Evolutionary conservation across 2,113 vertebrate genomes (phyloP), one percentile per base, ranked within the genome.

Genomic region (Malurus cyaneus): DNA sequence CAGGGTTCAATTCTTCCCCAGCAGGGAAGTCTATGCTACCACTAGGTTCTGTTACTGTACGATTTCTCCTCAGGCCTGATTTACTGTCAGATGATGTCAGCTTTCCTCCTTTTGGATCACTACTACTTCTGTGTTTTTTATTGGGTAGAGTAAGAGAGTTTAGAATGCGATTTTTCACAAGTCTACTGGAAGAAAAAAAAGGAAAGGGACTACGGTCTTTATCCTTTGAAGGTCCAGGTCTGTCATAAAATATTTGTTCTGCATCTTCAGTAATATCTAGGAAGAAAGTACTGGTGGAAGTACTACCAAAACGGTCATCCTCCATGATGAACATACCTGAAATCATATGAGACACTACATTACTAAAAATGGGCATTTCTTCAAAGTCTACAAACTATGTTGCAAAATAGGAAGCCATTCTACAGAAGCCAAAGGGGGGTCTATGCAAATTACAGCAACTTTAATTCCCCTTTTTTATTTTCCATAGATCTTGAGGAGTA

Each of bases 281-380:
- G 84, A 98, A 98, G 85, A 98, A 98, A 0, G 97, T 98, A 79
- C 98, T 98, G 3, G 98, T 98, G 9, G 97, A 97, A 80, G 97
- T 98, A 94, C 98, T 97, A 54, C 99, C 99, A 86, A 98, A 98
- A 54, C 98, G 98, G 82, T 99, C 99, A 92, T 99, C 99, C 32
- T 99, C 99, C 98, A 99, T 93, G 84, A 99, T 99, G 96, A 99
- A 99, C 99, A 99, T 99, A 97, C 98, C 99, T 99, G 93, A 46
- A 94, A 97, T 86, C 28, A 87, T n/a, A 80, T 1, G 54, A 96
- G 15, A 66, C 6, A 66, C 5, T 41, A 8, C 18, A 71, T 94
- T 84, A 91, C 46, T 85, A 24, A 81, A 87, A 79, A 56, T 1
- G 20, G 18, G 53, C 28, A 34, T 73, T 86, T 59, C 49, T 72